Percentiles rank a stretch among this genome's conserved stretches.
Evolutionary conservation across 2,888 invertebrate species (phyloP).

Genomic region (Tortrix viridana): DNA sequence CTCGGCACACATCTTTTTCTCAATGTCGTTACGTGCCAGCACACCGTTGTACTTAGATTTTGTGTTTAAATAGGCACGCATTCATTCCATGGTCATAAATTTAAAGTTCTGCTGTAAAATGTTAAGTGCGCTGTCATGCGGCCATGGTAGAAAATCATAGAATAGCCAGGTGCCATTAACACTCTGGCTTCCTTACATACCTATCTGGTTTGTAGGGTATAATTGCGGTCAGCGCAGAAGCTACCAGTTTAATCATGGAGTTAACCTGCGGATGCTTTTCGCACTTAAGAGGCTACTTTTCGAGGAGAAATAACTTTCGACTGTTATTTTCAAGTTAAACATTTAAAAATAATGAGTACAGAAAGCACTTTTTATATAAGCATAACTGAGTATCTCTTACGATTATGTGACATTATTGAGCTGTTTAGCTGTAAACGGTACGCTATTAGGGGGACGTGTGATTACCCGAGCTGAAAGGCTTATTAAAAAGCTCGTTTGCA

Average conservation of each 20-base stretch:
- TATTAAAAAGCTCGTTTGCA: slow-evolving; percentile 68
- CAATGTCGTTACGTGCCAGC: slow-evolving; percentile 7
- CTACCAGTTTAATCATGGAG: slow-evolving; percentile 3
- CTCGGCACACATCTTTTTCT: slow-evolving; percentile 2
- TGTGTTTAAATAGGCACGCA: slow-evolving; percentile 43
- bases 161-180: slow-evolving; percentile 22
- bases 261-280: background rate
- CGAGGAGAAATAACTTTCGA: background rate
- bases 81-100: slow-evolving; percentile 44
- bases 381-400: slow-evolving; percentile 22
- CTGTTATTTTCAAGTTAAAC: no score
- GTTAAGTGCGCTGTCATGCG: slow-evolving; percentile 43
- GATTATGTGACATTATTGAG: slow-evolving; percentile 37
- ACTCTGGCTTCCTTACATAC: slow-evolving; percentile 1
- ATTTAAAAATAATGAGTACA: background rate
- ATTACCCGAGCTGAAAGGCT: slow-evolving; percentile 65
- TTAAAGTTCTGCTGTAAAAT: slow-evolving; percentile 44
- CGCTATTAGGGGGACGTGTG: slow-evolving; percentile 43
- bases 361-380: background rate
- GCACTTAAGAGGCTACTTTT: no score
- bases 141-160: slow-evolving; percentile 43
- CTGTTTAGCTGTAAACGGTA: slow-evolving; percentile 37
- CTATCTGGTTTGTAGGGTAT: slow-evolving; percentile 2
- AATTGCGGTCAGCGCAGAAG: slow-evolving; percentile 2
- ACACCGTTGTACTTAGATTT: slow-evolving; percentile 40